A percentile compares a stretch with the other conserved stretches of the same genome.
Evolutionary conservation across 1,140 invertebrate species (phyloP).

Genomic region (Notospermus geniculatus): DNA sequence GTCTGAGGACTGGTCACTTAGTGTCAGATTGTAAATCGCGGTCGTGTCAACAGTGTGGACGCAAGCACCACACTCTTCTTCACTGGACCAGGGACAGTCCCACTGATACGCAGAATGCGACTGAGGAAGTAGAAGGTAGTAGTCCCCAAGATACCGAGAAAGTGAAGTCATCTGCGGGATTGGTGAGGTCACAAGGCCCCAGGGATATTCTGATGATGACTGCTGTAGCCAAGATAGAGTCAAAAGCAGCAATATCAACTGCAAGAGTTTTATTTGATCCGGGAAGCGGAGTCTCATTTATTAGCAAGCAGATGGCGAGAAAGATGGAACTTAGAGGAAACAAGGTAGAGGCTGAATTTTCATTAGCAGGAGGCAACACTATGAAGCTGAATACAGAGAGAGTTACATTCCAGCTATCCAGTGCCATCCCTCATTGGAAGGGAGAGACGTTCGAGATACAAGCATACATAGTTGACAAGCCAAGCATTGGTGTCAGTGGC

Average conservation of each 20-base stretch:
- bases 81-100: neutral
- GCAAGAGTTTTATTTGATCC: neutral
- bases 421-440: no score
- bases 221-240: neutral
- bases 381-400: neutral
- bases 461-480: neutral
- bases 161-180: neutral
- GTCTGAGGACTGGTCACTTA: neutral
- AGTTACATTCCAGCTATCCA: no score
- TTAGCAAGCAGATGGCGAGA: neutral
- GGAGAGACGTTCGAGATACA: neutral
- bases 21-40: neutral
- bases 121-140: neutral
- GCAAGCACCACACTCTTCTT: no score
- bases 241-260: neutral
- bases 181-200: neutral
- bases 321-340: neutral
- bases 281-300: neutral
- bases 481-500: neutral
- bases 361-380: neutral
- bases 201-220: neutral
- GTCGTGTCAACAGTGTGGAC: neutral
- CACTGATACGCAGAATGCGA: neutral
- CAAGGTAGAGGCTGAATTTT: neutral
- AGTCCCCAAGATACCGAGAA: neutral